These are phyloP conservation scores for Drosophila birchii DNA, from an alignment of 2,888 invertebrate genomes.

Conservation along the genomic window DNA sequence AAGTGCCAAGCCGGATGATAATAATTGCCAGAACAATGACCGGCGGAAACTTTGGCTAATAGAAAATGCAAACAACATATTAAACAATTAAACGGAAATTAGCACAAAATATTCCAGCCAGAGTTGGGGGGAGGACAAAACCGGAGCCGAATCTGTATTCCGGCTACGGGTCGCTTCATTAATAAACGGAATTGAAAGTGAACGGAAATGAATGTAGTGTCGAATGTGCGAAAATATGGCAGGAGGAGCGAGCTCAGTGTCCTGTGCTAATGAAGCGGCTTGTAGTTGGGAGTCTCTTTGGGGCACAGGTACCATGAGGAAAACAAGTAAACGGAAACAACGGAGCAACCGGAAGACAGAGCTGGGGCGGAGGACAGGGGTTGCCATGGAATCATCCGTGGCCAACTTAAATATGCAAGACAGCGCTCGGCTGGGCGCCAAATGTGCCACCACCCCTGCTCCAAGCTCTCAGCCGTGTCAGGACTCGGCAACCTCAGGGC, in stretches of 20 bases:
- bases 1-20: slow-evolving; percentile 15
- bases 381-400: slow-evolving; percentile 5
- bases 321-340: slow-evolving; percentile 61
- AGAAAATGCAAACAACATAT: slow-evolving; percentile 75
- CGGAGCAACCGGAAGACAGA: slow-evolving; percentile 10
- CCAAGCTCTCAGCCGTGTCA: background rate
- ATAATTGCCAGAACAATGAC: slow-evolving; percentile 58
- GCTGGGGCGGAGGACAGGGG: background rate
- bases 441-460: slow-evolving; percentile 55
- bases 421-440: slow-evolving; percentile 68
- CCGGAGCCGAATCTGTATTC: slow-evolving; percentile 19
- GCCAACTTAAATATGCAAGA: slow-evolving; percentile 75
- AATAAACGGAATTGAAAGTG: slow-evolving; percentile 51
- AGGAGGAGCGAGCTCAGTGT: background rate
- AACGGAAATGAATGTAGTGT: slow-evolving; percentile 70
- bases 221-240: slow-evolving; percentile 46
- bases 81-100: slow-evolving; percentile 78
- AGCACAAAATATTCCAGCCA: slow-evolving; percentile 70
- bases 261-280: slow-evolving; percentile 34
- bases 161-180: slow-evolving; percentile 47
- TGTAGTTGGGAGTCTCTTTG: background rate
- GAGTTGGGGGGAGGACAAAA: background rate
- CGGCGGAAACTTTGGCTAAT: slow-evolving; percentile 64
- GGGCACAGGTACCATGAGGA: slow-evolving; percentile 49
- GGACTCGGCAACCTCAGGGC: background rate